phyloP scores from a whole-genome alignment of 1,140 invertebrate species.

The Drosophila burlai region DNA sequence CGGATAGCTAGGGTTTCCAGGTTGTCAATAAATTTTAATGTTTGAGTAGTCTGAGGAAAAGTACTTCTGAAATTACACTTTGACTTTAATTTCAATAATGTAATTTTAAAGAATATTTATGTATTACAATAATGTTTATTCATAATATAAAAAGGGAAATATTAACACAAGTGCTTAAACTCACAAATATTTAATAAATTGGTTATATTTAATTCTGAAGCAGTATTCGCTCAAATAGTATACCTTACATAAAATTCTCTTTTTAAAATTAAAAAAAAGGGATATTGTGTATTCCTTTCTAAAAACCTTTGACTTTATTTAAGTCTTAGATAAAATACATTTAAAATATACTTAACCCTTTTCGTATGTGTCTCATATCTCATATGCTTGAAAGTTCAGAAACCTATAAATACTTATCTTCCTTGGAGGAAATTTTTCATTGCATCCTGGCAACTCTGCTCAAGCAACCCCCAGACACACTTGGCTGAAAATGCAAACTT shows the following conservation, averaged over 20 bases:
- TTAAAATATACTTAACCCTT: not conserved
- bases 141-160: too few relatives aligned
- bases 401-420: not conserved
- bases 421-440: not conserved
- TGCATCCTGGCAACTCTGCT: slow-evolving; percentile 30
- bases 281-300: not conserved
- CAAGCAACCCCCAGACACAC: slow-evolving; percentile 20
- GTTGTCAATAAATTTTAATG: not conserved
- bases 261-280: not conserved
- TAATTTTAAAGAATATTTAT: too few relatives aligned
- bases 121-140: too few relatives aligned
- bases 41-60: not conserved
- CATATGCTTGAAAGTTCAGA: not conserved
- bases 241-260: too few relatives aligned
- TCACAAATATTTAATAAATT: too few relatives aligned
- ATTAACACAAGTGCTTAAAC: too few relatives aligned
- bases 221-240: too few relatives aligned
- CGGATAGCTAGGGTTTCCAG: slow-evolving; percentile 12
- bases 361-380: not conserved
- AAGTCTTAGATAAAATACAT: not conserved
- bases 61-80: not conserved
- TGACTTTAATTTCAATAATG: too few relatives aligned
- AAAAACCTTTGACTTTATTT: not conserved
- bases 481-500: slow-evolving; percentile 37
- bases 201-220: too few relatives aligned